phyloP scores from a whole-genome alignment of 2,113 vertebrate species.

The Tiliqua scincoides region DNA sequence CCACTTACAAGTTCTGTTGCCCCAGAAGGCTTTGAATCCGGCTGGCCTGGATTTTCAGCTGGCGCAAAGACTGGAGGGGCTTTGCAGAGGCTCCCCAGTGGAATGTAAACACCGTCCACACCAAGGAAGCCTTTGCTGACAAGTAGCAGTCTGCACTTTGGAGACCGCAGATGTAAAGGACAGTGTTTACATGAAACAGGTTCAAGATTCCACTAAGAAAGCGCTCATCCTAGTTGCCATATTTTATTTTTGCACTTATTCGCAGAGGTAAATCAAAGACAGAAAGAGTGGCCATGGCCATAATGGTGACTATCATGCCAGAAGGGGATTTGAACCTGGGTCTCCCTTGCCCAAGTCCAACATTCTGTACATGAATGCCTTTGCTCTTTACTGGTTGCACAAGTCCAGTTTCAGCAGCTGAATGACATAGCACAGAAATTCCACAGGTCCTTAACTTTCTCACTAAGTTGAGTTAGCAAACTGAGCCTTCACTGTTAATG shows the following conservation, averaged over 20 bases:
- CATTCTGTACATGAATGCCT: background rate
- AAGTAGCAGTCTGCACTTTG: too few species aligned
- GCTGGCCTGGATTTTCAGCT: too few species aligned
- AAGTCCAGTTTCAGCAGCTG: background rate
- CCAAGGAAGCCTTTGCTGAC: background rate
- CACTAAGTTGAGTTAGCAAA: background rate
- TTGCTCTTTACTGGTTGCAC: background rate
- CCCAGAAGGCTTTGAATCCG: too few species aligned
- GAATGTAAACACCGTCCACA: too few species aligned
- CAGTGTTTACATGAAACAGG: background rate
- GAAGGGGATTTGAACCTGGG: background rate
- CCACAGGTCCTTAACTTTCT: background rate
- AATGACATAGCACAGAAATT: background rate
- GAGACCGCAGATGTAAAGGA: background rate
- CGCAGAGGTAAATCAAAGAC: background rate
- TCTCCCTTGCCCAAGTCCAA: background rate
- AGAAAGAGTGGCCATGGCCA: background rate
- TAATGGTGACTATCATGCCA: background rate
- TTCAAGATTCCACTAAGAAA: background rate
- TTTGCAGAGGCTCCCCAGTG: too few species aligned
- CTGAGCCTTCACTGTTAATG: background rate
- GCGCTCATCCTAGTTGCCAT: background rate
- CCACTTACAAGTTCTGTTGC: too few species aligned
- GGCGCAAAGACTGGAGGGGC: too few species aligned
- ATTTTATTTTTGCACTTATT: background rate